Evolutionary conservation across 2,113 vertebrate genomes (phyloP).

Genomic region (Heloderma charlesbogerti): DNA sequence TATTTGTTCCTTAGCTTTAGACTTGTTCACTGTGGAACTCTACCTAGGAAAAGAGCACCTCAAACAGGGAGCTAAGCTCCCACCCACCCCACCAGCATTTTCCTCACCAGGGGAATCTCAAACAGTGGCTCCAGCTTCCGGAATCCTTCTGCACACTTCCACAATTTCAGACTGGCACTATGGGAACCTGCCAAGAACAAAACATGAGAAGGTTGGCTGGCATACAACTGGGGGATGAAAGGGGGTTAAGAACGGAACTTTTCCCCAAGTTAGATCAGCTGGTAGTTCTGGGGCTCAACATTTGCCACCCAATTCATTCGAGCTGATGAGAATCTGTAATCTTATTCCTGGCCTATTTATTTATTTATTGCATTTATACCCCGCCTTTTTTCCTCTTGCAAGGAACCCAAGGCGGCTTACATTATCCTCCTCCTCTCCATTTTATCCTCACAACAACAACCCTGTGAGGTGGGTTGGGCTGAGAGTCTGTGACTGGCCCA

Average conservation of each 20-base stretch:
- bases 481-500: too few species aligned
- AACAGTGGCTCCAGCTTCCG: conserved; percentile 85
- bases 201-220: background rate
- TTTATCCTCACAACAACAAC: too few species aligned
- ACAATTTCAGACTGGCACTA: conserved; percentile 84
- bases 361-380: too few species aligned
- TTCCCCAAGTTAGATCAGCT: background rate
- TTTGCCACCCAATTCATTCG: too few species aligned
- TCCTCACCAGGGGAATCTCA: conserved; percentile 87
- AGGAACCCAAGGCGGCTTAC: too few species aligned
- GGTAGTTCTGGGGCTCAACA: background rate
- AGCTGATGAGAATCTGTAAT: background rate
- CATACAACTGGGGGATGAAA: background rate
- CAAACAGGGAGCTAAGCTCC: background rate
- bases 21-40: background rate
- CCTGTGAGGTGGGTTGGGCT: too few species aligned
- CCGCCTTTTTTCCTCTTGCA: too few species aligned
- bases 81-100: background rate
- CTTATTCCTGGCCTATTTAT: too few species aligned
- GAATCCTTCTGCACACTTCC: conserved; percentile 89
- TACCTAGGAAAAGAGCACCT: background rate
- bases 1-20: background rate
- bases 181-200: conserved; percentile 85
- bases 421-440: too few species aligned
- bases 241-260: background rate